A percentile compares a stretch with the other conserved stretches of the same genome.
These are phyloP conservation scores for Tortricodes alternella DNA, from an alignment of 2,888 invertebrate genomes.

Conservation along the genomic window DNA sequence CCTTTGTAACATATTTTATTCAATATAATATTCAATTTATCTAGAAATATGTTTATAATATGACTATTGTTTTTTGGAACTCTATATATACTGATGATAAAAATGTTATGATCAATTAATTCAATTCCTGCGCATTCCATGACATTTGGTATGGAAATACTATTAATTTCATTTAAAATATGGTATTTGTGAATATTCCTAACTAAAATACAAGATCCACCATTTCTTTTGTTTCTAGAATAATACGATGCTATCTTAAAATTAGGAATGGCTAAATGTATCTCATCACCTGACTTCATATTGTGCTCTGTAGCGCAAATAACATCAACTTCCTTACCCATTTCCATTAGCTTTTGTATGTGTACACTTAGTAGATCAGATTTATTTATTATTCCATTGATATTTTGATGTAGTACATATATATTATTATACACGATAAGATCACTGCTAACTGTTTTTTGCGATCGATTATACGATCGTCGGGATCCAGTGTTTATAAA, in stretches of 20 bases:
- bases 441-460: constrained; percentile 2
- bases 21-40: constrained; percentile 4
- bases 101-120: constrained; percentile 10
- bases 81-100: constrained; percentile 30
- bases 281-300: constrained; percentile 15
- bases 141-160: neutral
- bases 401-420: constrained; percentile 30
- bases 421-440: constrained; percentile 23
- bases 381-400: constrained; percentile 25
- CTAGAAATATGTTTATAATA: constrained; percentile 8
- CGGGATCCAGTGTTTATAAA: neutral
- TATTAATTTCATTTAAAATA: constrained; percentile 6
- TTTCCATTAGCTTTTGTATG: constrained; percentile 16
- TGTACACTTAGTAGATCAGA: constrained; percentile 15
- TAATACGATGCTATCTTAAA: constrained; percentile 21
- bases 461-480: neutral
- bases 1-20: neutral
- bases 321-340: constrained; percentile 18
- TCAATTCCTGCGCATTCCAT: constrained; percentile 15
- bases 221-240: constrained; percentile 22
- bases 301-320: constrained; percentile 33
- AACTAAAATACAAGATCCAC: constrained; percentile 31
- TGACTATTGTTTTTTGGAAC: constrained; percentile 4
- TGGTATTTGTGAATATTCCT: neutral
- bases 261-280: constrained; percentile 16